Evolutionary conservation across 2,113 vertebrate species (phyloP).

Genomic region (Leucopsar rothschildi): DNA sequence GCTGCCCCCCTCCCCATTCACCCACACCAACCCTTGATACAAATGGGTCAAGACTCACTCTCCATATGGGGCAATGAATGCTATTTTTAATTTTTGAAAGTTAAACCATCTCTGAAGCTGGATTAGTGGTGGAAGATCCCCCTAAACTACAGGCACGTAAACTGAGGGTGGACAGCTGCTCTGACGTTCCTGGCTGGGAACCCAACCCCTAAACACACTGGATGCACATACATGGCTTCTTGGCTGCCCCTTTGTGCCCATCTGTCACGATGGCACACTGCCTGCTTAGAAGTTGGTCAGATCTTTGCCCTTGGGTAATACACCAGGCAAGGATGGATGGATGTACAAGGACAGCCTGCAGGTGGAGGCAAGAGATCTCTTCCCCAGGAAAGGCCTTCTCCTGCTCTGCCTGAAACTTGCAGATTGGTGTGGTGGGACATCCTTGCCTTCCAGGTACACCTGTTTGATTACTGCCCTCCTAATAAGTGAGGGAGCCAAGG

Average conservation of each 20-base stretch:
- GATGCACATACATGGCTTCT: constrained; percentile 66
- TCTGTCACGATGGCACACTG: constrained; percentile 66
- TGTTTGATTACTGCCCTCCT: background rate
- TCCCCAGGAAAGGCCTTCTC: constrained; percentile 7
- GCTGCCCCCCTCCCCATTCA: background rate
- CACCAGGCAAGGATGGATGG: constrained; percentile 9
- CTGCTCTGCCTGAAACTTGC: background rate
- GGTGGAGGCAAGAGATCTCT: background rate
- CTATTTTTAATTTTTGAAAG: constrained; percentile 73
- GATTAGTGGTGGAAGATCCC: constrained; percentile 67
- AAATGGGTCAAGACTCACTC: constrained; percentile 54
- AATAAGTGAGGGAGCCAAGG: background rate
- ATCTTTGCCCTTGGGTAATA: constrained; percentile 58
- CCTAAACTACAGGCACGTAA: constrained; percentile 68
- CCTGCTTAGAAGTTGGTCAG: constrained; percentile 58
- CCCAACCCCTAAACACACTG: constrained; percentile 54
- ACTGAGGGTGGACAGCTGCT: constrained; percentile 68
- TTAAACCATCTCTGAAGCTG: constrained; percentile 68
- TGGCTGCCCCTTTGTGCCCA: constrained; percentile 66
- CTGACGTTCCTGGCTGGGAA: constrained; percentile 62
- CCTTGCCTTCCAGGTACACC: background rate
- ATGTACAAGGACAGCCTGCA: constrained; percentile 7
- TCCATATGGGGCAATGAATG: constrained; percentile 26
- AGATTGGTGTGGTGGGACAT: background rate
- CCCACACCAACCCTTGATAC: constrained; percentile 26